Evolutionary conservation across 2,797 vertebrate genomes (phyloP).

Genomic region (Microctenopoma lineatum): DNA sequence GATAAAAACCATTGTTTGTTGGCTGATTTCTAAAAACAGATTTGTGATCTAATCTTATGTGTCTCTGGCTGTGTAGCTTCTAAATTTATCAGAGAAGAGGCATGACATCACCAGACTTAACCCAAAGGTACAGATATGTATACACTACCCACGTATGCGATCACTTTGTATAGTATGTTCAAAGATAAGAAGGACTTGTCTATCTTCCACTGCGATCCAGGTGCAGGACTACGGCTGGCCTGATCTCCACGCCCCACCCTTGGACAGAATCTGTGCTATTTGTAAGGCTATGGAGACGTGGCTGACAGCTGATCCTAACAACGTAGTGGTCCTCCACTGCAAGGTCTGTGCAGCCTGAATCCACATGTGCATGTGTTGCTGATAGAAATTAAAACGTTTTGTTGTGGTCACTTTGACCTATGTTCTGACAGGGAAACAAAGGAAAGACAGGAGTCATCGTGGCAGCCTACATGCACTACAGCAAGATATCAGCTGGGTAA

Average conservation of each 20-base stretch:
- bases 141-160: background rate
- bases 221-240: conserved; percentile 95
- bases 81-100: conserved; percentile 93
- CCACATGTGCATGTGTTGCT: conserved; percentile 2
- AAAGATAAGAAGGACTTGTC: background rate
- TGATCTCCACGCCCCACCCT: conserved; percentile 89
- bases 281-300: conserved; percentile 94
- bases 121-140: conserved; percentile 84
- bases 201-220: conserved; percentile 66
- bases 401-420: conserved; percentile 17
- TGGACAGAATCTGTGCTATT: conserved; percentile 91
- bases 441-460: conserved; percentile 92
- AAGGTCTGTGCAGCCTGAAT: conserved; percentile 80
- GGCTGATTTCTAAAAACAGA: conserved; percentile 6
- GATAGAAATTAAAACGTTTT: conserved; percentile 5
- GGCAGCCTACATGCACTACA: conserved; percentile 95
- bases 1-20: background rate
- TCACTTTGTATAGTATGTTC: background rate
- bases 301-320: conserved; percentile 87
- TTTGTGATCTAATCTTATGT: background rate
- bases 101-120: conserved; percentile 90
- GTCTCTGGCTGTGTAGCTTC: conserved; percentile 80
- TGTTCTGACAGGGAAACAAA: conserved; percentile 86
- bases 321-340: conserved; percentile 93
- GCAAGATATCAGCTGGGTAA: conserved; percentile 94